Base-by-base conservation (phyloP, 2,888 invertebrate species). In the Lathronympha strigana region DNA sequence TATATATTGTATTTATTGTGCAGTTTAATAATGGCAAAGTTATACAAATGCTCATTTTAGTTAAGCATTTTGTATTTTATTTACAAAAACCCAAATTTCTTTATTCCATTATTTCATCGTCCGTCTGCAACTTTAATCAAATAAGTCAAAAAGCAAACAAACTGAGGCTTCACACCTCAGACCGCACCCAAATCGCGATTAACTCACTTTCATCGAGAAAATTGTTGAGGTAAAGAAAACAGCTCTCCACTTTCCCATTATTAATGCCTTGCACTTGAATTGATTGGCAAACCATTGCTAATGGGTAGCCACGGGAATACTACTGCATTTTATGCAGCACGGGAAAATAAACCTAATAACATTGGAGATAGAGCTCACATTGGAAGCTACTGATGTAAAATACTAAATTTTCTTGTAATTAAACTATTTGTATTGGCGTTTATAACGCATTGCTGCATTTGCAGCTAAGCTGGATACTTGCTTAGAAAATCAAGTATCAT, bases 201-300 rank as follows among this genome's bases (percentile, higher is more conserved):
- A 57, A 9, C 31, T 57, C 43, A 57, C 57, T 57, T 57, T 57
- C 57, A n/a, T 57, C 31, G 19, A 57, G 57, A 45, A 57, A 57
- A 57, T 55, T 40, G 19, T 57, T 31, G 40, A 57, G 57, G 4
- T 45, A 9, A 45, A 21, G 45, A 1, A 31, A 45, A 31, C 55
- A 17, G 31, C 51, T 55, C 28, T 40, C 43, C n/a, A 57, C 57
- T 57, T 57, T 57, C 57, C 57, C 28, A 57, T 45, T 57, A 57
- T 57, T 43, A 57, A 57, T 57, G 57, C 17, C 31, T 19, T 31
- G 31, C 5, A 19, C 13, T 45, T 45, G 31, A 57, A 57, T 40
- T 19, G 61, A 61, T 40, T 25, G 60, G 49, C 36, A 50, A 45
- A 36, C 40, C 8, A 43, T 25, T 55, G 40, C 28, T 40, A 28